Conservation (phyloP, 2,113 vertebrate genomes). For the Micromys minutus region DNA sequence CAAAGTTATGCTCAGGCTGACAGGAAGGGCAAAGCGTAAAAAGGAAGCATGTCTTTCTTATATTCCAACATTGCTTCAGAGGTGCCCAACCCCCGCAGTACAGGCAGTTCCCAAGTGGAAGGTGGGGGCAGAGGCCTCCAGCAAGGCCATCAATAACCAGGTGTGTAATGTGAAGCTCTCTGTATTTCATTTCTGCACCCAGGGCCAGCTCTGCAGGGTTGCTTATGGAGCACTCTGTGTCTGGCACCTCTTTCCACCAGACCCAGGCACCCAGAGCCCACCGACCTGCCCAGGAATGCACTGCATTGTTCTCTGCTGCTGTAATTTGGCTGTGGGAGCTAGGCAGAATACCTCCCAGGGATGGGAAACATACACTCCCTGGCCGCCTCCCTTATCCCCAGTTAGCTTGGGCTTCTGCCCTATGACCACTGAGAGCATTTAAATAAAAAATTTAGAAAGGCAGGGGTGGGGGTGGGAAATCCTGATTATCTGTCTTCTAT, state of each 20-base stretch:
- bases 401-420: constrained; percentile 63
- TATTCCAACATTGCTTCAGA: constrained; percentile 82
- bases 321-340: constrained; percentile 87
- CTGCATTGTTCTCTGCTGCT: constrained; percentile 88
- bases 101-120: constrained; percentile 71
- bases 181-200: constrained; percentile 90
- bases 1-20: neutral
- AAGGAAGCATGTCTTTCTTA: constrained; percentile 65
- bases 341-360: constrained; percentile 68
- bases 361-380: constrained; percentile 68
- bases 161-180: constrained; percentile 89
- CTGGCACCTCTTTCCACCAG: constrained; percentile 90
- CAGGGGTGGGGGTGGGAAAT: constrained; percentile 46
- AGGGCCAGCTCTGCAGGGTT: constrained; percentile 87
- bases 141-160: constrained; percentile 89
- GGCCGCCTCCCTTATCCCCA: constrained; percentile 38
- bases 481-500: constrained; percentile 71
- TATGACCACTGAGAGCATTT: constrained; percentile 64
- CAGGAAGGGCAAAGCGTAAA: constrained; percentile 7
- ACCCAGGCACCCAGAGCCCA: constrained; percentile 87
- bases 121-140: constrained; percentile 85
- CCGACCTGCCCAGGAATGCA: constrained; percentile 89
- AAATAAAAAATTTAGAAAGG: constrained; percentile 66
- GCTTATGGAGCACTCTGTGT: constrained; percentile 90
- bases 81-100: constrained; percentile 80